These are phyloP conservation scores for Diachasmimorpha longicaudata DNA, from an alignment of 1,140 invertebrate genomes.

Conservation along the genomic window DNA sequence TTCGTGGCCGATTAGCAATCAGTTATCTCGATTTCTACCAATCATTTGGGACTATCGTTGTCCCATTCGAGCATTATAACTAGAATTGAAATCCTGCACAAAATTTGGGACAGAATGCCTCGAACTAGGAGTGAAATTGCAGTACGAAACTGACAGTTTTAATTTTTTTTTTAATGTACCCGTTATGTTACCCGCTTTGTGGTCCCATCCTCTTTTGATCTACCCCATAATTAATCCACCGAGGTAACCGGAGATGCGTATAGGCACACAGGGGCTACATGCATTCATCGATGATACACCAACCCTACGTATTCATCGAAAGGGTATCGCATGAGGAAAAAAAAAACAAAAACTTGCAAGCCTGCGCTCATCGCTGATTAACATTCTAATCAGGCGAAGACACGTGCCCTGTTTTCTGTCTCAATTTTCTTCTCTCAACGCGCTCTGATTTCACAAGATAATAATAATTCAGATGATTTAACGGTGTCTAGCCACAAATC, in stretches of 20 bases:
- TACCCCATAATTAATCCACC: slow-evolving; percentile 61
- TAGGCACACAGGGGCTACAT: slow-evolving; percentile 47
- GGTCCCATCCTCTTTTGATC: slow-evolving; percentile 59
- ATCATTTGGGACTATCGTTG: too few relatives aligned
- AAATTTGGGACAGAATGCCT: neutral
- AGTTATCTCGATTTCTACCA: too few relatives aligned
- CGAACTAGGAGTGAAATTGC: neutral
- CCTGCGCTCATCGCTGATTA: slow-evolving; percentile 47
- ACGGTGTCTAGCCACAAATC: neutral
- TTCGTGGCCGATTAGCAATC: too few relatives aligned
- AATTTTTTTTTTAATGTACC: slow-evolving; percentile 40
- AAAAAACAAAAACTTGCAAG: slow-evolving; percentile 20
- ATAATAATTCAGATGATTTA: neutral
- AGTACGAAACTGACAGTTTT: slow-evolving; percentile 6
- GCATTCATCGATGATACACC: slow-evolving; percentile 50
- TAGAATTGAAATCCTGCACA: too few relatives aligned
- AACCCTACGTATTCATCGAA: slow-evolving; percentile 52
- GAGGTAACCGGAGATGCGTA: slow-evolving; percentile 61
- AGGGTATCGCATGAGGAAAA: slow-evolving; percentile 52
- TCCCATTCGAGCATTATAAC: too few relatives aligned
- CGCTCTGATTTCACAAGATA: neutral
- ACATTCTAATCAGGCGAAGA: slow-evolving; percentile 59
- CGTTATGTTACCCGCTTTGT: slow-evolving; percentile 58
- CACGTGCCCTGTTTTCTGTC: slow-evolving; percentile 44
- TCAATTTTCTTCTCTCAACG: neutral